Base-by-base conservation (phyloP, 2,113 vertebrate genomes). In the Atrichornis clamosus region DNA sequence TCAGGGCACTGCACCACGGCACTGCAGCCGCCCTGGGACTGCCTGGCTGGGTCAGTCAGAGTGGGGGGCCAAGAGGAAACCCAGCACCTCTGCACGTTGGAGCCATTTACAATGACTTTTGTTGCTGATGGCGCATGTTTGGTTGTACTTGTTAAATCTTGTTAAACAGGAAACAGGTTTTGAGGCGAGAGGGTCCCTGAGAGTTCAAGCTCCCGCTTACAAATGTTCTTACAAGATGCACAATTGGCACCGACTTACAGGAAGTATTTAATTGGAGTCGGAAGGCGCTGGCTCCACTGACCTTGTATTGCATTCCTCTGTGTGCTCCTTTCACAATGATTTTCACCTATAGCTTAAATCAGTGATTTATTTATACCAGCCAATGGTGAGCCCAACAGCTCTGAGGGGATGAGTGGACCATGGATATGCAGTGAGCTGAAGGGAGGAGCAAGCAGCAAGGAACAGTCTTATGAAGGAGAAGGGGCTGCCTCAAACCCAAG, bases 121-220 rank as follows among this genome's bases (percentile, higher is more conserved):
- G 97, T 95, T 97, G 97, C 96, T 97, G 97, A 98, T 95, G 96
- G 87, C 18, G 73, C 97, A 90, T 89, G 97, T 98, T 98, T 96
- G 81, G 96, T 95, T 89, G 94, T 96, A 83, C 97, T 97, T 97
- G 96, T 97, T 96, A 97, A 97, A 96, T 97, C 98, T 98, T 98
- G 97, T 98, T 96, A 98, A 98, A 98, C 97, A 98, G 98, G 98
- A 98, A 98, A 96, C 98, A 98, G 97, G 96, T 98, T 98, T 98
- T 15, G 35, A 98, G 97, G 97, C 95, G 58, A 97, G 69, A 93
- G 97, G 98, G 97, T 98, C 97, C 89, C 84, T 72, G 85, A 90
- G 97, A 98, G 98, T 98, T 98, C 98, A 98, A 96, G 91, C 96
- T 97, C 92, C 96, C 1, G 89, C 96, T 97, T 97, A 96, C 80